Conservation (phyloP, 2,888 invertebrate species). For the Cataglyphis rosenhaueri region DNA sequence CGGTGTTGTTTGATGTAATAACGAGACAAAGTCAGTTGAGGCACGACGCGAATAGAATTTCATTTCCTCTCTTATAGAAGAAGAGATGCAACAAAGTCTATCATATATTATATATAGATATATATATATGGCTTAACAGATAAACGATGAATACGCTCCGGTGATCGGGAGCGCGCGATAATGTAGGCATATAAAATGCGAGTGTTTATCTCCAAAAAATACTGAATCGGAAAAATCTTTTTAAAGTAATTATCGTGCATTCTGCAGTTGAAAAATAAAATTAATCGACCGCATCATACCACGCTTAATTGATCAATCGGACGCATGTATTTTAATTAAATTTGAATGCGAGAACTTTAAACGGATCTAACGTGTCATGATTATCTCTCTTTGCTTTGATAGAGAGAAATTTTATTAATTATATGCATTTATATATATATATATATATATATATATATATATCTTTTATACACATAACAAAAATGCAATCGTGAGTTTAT, state of each 20-base stretch:
- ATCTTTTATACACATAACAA: background rate
- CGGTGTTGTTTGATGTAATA: constrained; percentile 46
- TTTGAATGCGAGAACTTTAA: background rate
- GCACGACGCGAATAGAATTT: constrained; percentile 52
- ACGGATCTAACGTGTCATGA: background rate
- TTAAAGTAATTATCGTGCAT: constrained; percentile 41
- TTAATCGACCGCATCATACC: constrained; percentile 27
- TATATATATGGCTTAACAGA: constrained; percentile 28
- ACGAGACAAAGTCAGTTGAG: constrained; percentile 50
- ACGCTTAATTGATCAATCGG: constrained; percentile 38
- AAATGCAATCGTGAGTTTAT: background rate
- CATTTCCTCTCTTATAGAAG: constrained; percentile 43
- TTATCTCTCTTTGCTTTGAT: background rate
- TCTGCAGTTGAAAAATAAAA: constrained; percentile 23
- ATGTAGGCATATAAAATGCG: constrained; percentile 23
- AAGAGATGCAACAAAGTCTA: constrained; percentile 36
- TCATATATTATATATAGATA: constrained; percentile 15
- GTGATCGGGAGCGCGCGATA: constrained; percentile 34
- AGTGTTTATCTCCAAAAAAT: constrained; percentile 26
- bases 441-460: background rate
- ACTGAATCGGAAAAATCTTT: constrained; percentile 41
- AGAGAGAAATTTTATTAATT: background rate
- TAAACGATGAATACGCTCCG: constrained; percentile 44
- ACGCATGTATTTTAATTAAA: constrained; percentile 13
- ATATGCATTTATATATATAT: background rate